phyloP scores from a whole-genome alignment of 2,797 vertebrate genomes.

The Urocyon cinereoargenteus region DNA sequence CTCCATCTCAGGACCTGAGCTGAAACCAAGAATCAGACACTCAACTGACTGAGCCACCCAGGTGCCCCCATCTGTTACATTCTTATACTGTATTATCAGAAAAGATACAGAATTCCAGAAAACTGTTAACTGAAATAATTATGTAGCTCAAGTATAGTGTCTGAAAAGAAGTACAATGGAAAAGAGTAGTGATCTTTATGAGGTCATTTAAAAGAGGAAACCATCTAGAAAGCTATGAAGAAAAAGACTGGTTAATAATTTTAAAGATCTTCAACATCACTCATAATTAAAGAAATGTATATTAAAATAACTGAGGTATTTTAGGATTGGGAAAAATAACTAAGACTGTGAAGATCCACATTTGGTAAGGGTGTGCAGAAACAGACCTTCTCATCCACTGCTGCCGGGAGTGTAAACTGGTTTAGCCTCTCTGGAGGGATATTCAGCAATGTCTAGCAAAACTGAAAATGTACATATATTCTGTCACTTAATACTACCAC shows the following conservation, averaged over 20 bases:
- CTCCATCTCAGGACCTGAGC: not conserved
- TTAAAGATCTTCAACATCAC: constrained; percentile 5
- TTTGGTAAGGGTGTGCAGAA: not conserved
- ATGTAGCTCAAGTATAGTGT: not conserved
- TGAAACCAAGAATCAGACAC: not conserved
- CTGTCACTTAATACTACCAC: not conserved
- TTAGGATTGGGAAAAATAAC: constrained; percentile 2
- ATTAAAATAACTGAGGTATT: not conserved
- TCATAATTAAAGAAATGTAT: constrained; percentile 23
- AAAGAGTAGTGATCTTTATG: not conserved
- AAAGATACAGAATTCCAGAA: not conserved
- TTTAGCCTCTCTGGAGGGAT: not conserved
- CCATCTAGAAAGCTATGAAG: not conserved
- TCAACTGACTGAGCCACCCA: not conserved
- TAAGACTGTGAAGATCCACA: not conserved
- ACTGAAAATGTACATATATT: constrained; percentile 12
- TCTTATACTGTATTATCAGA: not conserved
- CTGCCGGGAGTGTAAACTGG: not conserved
- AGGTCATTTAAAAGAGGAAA: not conserved
- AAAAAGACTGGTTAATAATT: not conserved
- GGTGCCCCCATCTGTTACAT: not conserved
- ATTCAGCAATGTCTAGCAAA: not conserved
- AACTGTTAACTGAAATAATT: not conserved
- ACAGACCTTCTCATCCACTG: not conserved
- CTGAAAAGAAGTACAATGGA: not conserved